A percentile compares a stretch with the other conserved stretches of the same genome.
Conservation (phyloP, 2,797 vertebrate genomes). For the Halcyon smyrnensis region DNA sequence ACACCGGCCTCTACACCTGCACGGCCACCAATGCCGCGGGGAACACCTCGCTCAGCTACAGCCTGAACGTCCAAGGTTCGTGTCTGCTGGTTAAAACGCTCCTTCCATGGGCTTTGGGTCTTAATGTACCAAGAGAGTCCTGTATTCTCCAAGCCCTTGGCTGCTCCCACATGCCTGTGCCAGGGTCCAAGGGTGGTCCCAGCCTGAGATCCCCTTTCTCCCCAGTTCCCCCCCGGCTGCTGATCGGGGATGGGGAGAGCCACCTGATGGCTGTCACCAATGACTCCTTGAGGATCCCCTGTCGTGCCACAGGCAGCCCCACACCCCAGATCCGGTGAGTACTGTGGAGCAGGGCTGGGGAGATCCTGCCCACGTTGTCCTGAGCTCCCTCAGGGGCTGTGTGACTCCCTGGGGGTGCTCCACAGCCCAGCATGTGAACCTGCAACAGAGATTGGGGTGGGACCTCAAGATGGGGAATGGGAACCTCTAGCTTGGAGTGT, state of each 20-base stretch:
- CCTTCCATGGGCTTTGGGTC: background rate
- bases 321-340: constrained; percentile 72
- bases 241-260: constrained; percentile 65
- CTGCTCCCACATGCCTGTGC: background rate
- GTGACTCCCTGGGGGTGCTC: background rate
- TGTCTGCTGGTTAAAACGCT: rapidly evolving
- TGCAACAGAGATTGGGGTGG: rapidly evolving
- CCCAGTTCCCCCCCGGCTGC: constrained; percentile 69
- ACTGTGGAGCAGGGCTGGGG: background rate
- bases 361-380: background rate
- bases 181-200: rapidly evolving
- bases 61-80: constrained; percentile 85
- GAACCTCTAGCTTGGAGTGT: background rate
- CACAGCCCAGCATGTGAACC: background rate
- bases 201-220: background rate
- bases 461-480: background rate
- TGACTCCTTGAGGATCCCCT: constrained; percentile 71
- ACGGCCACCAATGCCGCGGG: constrained; percentile 86
- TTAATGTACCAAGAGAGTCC: rapidly evolving
- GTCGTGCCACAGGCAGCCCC: constrained; percentile 59
- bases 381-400: background rate
- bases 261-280: constrained; percentile 56
- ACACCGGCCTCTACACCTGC: constrained; percentile 89
- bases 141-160: background rate
- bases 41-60: constrained; percentile 83